Evolutionary conservation across 1,140 invertebrate species (phyloP), one percentile per base, ranked within the genome.

Genomic region (Cherax quadricarinatus): DNA sequence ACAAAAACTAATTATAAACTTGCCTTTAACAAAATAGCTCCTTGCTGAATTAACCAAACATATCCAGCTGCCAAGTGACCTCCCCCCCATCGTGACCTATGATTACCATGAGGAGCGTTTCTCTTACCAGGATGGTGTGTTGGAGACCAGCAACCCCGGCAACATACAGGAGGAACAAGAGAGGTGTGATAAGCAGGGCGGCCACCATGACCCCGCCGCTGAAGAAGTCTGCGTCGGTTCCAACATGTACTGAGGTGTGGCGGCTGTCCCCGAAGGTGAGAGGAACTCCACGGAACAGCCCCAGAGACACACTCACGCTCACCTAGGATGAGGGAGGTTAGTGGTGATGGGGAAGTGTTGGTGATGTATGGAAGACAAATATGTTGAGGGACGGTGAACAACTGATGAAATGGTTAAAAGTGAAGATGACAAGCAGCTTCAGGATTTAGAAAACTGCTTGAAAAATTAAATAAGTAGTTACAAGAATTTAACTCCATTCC

Each of bases 181-280:
- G 53, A 5, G 82, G 82, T 24, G 82, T n/a, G 0, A 84, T 84
- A 18, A 84, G 24, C 18, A 84, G 16, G 21, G 82, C 82, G 18
- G 82, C 49, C 53, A 84, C 82, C 82, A 84, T 84, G 4, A 84
- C 53, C 1, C 82, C 82, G 5, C 82, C 82, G 10, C 53, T 53
- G 53, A 84, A 84, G 82, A 84, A 84, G n/a, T 84, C 82, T 7
- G 82, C 82, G 12, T 53, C 51, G 3, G 82, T 84, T 3, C 82
- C 82, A 6, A 84, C 48, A n/a, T n/a, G 14, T 6, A 62, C 18
- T 5, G 49, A 30, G 82, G 4, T 62, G 51, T 60, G 5, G 14
- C 24, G 24, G 53, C 24, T 53, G 82, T 60, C 82, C 10, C 82
- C 82, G 24, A 84, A 62, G 12, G 82, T 84, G 51, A 84, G 82